Percentiles rank a stretch among this genome's conserved stretches.
Conservation (phyloP, 2,113 vertebrate genomes). For the crab-eating macaque (Macaca fascicularis) region DNA sequence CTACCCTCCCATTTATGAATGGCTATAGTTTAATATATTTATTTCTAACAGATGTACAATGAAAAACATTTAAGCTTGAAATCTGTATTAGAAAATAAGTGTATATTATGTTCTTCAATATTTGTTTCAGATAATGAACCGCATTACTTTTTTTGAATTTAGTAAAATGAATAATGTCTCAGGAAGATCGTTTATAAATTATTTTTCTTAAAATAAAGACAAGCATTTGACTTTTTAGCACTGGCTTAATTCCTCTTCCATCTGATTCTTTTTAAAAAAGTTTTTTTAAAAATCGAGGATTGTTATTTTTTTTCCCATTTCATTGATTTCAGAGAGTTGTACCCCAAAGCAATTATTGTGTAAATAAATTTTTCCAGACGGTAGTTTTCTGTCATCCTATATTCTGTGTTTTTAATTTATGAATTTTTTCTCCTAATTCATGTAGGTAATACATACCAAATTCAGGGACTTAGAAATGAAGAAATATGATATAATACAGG, state of each 20-base stretch:
- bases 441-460: not conserved
- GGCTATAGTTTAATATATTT: not conserved
- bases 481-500: not conserved
- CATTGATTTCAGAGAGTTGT: not conserved
- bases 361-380: not conserved
- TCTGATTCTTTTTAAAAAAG: not conserved
- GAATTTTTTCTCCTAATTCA: not conserved
- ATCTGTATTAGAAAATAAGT: not conserved
- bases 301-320: not conserved
- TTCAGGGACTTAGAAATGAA: not conserved
- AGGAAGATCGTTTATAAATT: not conserved
- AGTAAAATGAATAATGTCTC: not conserved
- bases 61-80: not conserved
- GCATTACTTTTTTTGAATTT: not conserved
- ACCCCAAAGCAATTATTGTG: not conserved
- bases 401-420: not conserved
- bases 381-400: not conserved
- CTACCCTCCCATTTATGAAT: not conserved
- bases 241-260: not conserved
- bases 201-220: not conserved
- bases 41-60: not conserved
- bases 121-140: not conserved
- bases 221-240: not conserved
- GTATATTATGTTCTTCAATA: not conserved
- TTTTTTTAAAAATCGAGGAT: not conserved